phyloP scores from a whole-genome alignment of 2,797 vertebrate species.

The Echeneis naucrates region DNA sequence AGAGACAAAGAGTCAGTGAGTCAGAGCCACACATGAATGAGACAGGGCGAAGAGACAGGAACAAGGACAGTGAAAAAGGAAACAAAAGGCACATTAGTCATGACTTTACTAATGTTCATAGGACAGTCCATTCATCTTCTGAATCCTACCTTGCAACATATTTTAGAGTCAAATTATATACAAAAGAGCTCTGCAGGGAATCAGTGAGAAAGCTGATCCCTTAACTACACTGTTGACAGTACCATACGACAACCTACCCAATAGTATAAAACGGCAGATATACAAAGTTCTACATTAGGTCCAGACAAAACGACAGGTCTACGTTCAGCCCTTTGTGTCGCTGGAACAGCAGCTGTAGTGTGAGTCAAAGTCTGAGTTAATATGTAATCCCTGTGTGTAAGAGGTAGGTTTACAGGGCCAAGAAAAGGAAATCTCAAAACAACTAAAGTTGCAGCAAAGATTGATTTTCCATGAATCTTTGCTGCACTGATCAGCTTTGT shows the following conservation, averaged over 20 bases:
- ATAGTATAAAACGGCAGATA: slow-evolving; percentile 2
- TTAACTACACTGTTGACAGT: slow-evolving; percentile 14
- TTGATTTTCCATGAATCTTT: slow-evolving; percentile 62
- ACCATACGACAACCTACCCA: slow-evolving; percentile 22
- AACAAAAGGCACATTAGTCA: slow-evolving; percentile 68
- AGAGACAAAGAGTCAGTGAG: slow-evolving; percentile 42
- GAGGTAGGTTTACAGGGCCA: slow-evolving; percentile 23
- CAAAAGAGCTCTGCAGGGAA: slow-evolving; percentile 21
- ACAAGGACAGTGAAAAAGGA: slow-evolving; percentile 29
- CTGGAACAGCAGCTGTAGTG: slow-evolving; percentile 1
- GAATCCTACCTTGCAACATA: slow-evolving; percentile 42
- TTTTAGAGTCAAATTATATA: slow-evolving; percentile 49
- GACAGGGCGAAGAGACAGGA: slow-evolving; percentile 36
- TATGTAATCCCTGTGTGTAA: slow-evolving; percentile 47
- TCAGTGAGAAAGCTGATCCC: slow-evolving; percentile 35
- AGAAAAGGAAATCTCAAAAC: slow-evolving; percentile 43
- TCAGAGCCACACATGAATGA: slow-evolving; percentile 52
- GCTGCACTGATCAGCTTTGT: slow-evolving; percentile 40
- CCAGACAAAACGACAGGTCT: slow-evolving; percentile 19
- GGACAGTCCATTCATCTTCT: slow-evolving; percentile 12
- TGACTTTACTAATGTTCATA: slow-evolving; percentile 12
- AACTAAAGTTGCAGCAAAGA: slow-evolving; percentile 19
- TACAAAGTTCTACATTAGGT: slow-evolving; percentile 1
- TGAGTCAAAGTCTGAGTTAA: slow-evolving; percentile 67
- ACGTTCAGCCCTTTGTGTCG: slow-evolving; percentile 12